Percentiles rank a stretch among this genome's conserved stretches.
Evolutionary conservation across 2,113 vertebrate species (phyloP).

Genomic region (Equus przewalskii): DNA sequence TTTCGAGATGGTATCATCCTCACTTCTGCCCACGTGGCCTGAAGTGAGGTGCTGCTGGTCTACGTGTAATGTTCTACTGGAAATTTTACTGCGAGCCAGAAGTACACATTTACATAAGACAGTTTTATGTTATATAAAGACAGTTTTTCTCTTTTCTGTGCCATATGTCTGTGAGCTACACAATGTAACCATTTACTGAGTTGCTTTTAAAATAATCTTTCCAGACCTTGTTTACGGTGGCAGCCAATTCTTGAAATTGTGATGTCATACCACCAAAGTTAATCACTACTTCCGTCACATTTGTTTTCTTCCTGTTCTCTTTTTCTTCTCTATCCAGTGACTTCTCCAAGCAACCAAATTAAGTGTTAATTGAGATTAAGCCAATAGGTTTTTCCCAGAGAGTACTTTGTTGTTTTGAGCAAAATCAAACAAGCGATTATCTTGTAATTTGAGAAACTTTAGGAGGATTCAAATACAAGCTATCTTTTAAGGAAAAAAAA

Average conservation of each 20-base stretch:
- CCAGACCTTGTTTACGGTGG: neutral
- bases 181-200: neutral
- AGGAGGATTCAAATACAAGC: neutral
- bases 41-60: neutral
- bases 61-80: neutral
- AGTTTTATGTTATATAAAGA: conserved; percentile 48
- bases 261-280: neutral
- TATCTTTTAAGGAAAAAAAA: neutral
- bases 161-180: conserved; percentile 28
- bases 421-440: neutral
- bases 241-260: neutral
- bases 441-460: neutral
- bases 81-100: conserved; percentile 43
- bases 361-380: neutral
- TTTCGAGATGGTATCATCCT: neutral
- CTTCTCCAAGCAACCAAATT: conserved; percentile 6
- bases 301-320: neutral
- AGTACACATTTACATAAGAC: conserved; percentile 46
- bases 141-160: conserved; percentile 10
- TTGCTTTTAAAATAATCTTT: conserved; percentile 53
- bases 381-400: neutral
- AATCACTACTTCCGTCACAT: neutral
- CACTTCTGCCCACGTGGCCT: neutral
- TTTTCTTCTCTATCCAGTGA: neutral
- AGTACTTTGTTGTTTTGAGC: neutral